Conservation (phyloP, 2,888 invertebrate species). For the Dyspetes luteomarginatus region DNA sequence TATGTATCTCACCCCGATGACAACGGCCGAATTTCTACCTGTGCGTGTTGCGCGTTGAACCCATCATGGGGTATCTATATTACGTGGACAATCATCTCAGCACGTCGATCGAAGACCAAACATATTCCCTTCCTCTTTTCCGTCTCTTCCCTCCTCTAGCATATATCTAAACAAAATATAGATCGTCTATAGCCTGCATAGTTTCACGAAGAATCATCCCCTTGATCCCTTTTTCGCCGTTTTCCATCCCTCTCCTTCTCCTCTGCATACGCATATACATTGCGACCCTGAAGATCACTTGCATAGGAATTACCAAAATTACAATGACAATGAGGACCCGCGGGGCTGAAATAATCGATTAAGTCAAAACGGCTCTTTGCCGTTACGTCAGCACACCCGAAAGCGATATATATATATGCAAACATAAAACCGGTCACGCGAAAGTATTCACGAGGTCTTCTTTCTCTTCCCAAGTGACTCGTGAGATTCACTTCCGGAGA, state of each 20-base stretch:
- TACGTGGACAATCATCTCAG: conserved; percentile 31
- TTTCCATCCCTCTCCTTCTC: neutral
- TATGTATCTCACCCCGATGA: conserved; percentile 34
- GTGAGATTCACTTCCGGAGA: conserved; percentile 28
- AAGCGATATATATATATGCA: conserved; percentile 18
- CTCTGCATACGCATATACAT: neutral
- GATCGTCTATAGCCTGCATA: neutral
- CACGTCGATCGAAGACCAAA: conserved; percentile 33
- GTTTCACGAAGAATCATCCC: conserved; percentile 25
- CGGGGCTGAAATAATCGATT: conserved; percentile 57
- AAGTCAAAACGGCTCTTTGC: conserved; percentile 43
- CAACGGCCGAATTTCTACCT: conserved; percentile 53
- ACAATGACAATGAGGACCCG: conserved; percentile 60
- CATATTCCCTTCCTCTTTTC: conserved; percentile 4
- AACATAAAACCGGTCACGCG: conserved; percentile 42
- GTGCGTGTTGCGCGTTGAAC: conserved; percentile 38
- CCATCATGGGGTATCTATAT: conserved; percentile 50
- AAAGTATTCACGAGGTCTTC: conserved; percentile 12
- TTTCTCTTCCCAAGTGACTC: conserved; percentile 38
- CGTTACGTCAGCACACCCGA: conserved; percentile 39
- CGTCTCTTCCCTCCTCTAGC: neutral
- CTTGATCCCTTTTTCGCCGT: neutral
- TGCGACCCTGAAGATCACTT: conserved; percentile 5
- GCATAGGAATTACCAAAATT: conserved; percentile 60
- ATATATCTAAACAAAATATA: neutral